These are phyloP conservation scores for Papilio aristodemus DNA, from an alignment of 1,140 invertebrate species.

Conservation along the genomic window DNA sequence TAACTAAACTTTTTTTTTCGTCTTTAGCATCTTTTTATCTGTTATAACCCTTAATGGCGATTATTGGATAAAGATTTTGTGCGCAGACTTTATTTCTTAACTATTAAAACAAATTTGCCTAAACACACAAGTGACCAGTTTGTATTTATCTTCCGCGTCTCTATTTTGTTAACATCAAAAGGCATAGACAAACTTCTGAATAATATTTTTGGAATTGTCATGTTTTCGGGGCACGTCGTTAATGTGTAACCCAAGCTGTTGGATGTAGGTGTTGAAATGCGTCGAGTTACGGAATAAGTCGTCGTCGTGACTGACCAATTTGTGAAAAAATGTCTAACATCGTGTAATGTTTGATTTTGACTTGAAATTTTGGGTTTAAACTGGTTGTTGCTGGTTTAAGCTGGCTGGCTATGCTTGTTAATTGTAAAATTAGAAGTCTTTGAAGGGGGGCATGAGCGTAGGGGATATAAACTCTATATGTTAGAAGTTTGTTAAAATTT, in stretches of 20 bases:
- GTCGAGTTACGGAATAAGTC: constrained; percentile 18
- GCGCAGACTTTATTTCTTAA: neutral
- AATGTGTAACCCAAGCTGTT: constrained; percentile 6
- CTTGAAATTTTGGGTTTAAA: neutral
- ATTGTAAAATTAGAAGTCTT: neutral
- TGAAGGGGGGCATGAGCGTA: neutral
- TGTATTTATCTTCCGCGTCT: neutral
- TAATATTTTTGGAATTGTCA: neutral
- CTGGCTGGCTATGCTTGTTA: neutral
- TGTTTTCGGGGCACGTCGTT: neutral
- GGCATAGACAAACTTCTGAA: neutral
- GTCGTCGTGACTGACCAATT: constrained; percentile 18
- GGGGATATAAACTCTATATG: neutral
- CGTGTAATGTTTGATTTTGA: constrained; percentile 1
- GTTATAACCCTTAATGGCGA: too few species aligned
- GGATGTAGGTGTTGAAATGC: constrained; percentile 3
- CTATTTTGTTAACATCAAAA: neutral
- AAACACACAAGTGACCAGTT: neutral
- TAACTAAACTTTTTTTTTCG: too few species aligned
- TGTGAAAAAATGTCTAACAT: constrained; percentile 4
- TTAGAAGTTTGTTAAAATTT: too few species aligned
- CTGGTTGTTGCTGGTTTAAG: neutral
- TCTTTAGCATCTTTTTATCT: too few species aligned
- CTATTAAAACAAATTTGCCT: neutral
- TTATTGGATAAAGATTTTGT: neutral